These are phyloP conservation scores for Pipistrellus pygmaeus DNA, from an alignment of 2,797 vertebrate genomes.

Conservation along the genomic window DNA sequence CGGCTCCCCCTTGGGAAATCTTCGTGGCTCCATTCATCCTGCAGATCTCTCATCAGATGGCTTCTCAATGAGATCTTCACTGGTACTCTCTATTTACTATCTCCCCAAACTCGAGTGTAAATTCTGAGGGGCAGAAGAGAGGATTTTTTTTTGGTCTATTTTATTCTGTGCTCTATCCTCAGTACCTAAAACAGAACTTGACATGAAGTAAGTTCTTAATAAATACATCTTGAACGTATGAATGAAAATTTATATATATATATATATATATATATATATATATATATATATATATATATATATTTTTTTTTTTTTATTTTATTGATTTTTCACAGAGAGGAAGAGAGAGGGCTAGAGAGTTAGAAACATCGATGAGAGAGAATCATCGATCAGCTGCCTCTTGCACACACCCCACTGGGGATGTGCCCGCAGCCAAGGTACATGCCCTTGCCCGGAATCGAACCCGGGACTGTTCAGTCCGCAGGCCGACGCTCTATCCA, in stretches of 20 bases:
- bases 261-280: too few species aligned
- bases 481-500: too few species aligned
- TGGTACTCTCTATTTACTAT: neutral
- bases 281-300: too few species aligned
- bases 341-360: too few species aligned
- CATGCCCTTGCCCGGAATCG: too few species aligned
- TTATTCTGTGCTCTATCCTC: neutral
- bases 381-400: too few species aligned
- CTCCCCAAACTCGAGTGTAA: neutral
- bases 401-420: too few species aligned
- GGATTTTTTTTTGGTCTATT: neutral
- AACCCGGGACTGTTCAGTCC: too few species aligned
- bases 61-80: neutral
- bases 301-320: too few species aligned
- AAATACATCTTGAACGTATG: neutral
- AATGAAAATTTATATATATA: slow-evolving; percentile 56
- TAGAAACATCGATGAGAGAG: too few species aligned
- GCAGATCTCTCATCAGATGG: neutral
- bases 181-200: slow-evolving; percentile 30
- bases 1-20: neutral
- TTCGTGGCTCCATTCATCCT: neutral
- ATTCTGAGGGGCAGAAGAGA: neutral
- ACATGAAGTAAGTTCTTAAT: slow-evolving; percentile 12
- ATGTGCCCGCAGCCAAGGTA: too few species aligned
- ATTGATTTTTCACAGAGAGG: too few species aligned